Evolutionary conservation across 1,140 invertebrate species (phyloP).

Genomic region (Bemisia tabaci): DNA sequence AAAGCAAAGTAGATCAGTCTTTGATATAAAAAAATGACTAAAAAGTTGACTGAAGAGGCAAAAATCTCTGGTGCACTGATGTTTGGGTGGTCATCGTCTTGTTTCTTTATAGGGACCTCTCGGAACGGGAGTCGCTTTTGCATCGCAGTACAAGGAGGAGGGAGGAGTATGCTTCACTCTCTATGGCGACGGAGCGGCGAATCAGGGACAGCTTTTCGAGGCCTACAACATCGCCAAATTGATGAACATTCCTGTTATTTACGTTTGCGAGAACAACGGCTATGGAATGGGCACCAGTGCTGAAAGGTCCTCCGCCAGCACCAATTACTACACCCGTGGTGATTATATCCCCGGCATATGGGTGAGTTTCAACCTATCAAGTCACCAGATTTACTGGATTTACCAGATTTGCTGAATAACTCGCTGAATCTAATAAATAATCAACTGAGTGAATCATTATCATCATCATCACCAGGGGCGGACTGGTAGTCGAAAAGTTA

Average conservation of each 20-base stretch:
- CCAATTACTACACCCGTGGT: conserved; percentile 84
- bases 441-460: no score
- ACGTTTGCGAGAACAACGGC: conserved; percentile 95
- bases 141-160: conserved; percentile 68
- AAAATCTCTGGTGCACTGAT: no score
- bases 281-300: conserved; percentile 95
- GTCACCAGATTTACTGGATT: no score
- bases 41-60: no score
- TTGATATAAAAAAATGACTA: no score
- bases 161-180: conserved; percentile 74
- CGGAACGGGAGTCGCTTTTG: conserved; percentile 85
- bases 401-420: no score
- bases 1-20: no score
- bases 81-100: conserved; percentile 1
- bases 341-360: conserved; percentile 86
- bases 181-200: conserved; percentile 96
- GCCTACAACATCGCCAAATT: conserved; percentile 70
- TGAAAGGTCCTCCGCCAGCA: conserved; percentile 72
- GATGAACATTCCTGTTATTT: conserved; percentile 85
- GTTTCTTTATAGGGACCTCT: conserved; percentile 57
- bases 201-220: conserved; percentile 77
- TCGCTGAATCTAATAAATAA: no score
- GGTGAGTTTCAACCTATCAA: conserved; percentile 30
- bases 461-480: no score
- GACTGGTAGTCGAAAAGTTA: no score